Percentiles rank a stretch among this genome's conserved stretches.
These are phyloP conservation scores for Hippotragus niger DNA, from an alignment of 2,113 vertebrate species.

Conservation along the genomic window DNA sequence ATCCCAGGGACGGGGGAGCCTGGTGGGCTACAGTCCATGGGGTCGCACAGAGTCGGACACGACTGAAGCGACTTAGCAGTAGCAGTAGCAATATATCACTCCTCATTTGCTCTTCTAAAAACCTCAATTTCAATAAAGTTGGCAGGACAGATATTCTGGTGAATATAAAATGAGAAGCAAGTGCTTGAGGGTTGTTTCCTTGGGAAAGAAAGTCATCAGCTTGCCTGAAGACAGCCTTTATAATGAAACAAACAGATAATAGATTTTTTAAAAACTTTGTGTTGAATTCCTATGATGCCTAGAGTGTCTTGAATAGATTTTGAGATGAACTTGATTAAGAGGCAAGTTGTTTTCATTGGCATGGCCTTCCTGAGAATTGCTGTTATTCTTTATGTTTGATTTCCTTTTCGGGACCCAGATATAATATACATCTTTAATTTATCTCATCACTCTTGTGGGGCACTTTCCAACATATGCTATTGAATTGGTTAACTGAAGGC, in stretches of 20 bases:
- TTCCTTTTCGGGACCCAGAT: slow-evolving; percentile 25
- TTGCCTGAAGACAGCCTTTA: slow-evolving; percentile 28
- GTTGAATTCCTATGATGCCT: slow-evolving; percentile 11
- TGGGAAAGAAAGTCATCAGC: slow-evolving; percentile 1
- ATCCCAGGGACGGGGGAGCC: too few relatives aligned
- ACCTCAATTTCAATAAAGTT: not conserved
- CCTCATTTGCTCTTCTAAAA: not conserved
- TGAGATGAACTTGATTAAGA: slow-evolving; percentile 35
- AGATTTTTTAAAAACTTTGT: slow-evolving; percentile 4
- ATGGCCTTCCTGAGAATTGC: not conserved
- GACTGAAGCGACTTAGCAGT: too few relatives aligned
- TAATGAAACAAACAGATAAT: not conserved
- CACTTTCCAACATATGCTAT: slow-evolving; percentile 43
- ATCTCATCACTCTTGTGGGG: slow-evolving; percentile 41
- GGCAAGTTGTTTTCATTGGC: not conserved
- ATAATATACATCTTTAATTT: not conserved
- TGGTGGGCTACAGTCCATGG: too few relatives aligned
- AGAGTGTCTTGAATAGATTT: not conserved
- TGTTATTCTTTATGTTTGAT: not conserved
- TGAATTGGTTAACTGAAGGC: slow-evolving; percentile 48
- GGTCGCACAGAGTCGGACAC: too few relatives aligned
- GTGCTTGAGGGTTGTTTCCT: not conserved
- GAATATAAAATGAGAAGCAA: not conserved
- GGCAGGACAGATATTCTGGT: not conserved
- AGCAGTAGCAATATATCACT: not conserved